A percentile compares a stretch with the other conserved stretches of the same genome.
These are phyloP conservation scores for Drosophila parabipectinata DNA, from an alignment of 1,140 invertebrate genomes.

Conservation along the genomic window DNA sequence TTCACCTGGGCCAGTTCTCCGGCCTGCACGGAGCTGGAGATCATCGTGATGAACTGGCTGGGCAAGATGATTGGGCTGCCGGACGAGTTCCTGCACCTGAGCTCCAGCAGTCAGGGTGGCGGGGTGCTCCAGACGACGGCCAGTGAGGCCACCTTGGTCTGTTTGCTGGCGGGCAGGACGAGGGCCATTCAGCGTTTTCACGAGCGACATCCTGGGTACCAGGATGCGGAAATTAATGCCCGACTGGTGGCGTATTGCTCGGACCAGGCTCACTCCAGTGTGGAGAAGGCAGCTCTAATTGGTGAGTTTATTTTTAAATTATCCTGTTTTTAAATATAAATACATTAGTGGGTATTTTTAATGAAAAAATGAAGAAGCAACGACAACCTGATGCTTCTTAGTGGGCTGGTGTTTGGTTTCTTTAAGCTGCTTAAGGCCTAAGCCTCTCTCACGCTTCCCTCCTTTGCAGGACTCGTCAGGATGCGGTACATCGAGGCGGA, in stretches of 20 bases:
- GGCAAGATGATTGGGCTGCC: slow-evolving; percentile 97
- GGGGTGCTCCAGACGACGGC: slow-evolving; percentile 97
- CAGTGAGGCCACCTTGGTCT: slow-evolving; percentile 96
- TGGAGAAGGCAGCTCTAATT: slow-evolving; percentile 97
- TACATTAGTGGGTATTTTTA: too few species aligned
- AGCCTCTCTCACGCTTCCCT: background rate
- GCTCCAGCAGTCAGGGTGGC: slow-evolving; percentile 90
- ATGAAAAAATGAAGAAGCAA: too few species aligned
- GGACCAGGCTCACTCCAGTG: slow-evolving; percentile 97
- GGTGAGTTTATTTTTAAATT: slow-evolving; percentile 83
- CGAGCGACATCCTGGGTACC: slow-evolving; percentile 88
- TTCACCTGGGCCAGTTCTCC: slow-evolving; percentile 97
- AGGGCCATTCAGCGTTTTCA: slow-evolving; percentile 90
- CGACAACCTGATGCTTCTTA: background rate
- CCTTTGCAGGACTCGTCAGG: slow-evolving; percentile 90
- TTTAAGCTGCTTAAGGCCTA: slow-evolving; percentile 58
- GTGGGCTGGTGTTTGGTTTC: background rate
- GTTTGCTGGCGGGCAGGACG: slow-evolving; percentile 94
- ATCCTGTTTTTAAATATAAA: background rate
- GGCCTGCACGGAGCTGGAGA: slow-evolving; percentile 98
- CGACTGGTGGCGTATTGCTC: slow-evolving; percentile 97
- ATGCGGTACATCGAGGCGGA: slow-evolving; percentile 96
- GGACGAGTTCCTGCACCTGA: slow-evolving; percentile 92
- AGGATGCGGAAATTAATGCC: slow-evolving; percentile 95
- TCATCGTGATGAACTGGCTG: slow-evolving; percentile 98